These are phyloP conservation scores for Pangasianodon gigas DNA, from an alignment of 2,113 vertebrate species.

Conservation along the genomic window DNA sequence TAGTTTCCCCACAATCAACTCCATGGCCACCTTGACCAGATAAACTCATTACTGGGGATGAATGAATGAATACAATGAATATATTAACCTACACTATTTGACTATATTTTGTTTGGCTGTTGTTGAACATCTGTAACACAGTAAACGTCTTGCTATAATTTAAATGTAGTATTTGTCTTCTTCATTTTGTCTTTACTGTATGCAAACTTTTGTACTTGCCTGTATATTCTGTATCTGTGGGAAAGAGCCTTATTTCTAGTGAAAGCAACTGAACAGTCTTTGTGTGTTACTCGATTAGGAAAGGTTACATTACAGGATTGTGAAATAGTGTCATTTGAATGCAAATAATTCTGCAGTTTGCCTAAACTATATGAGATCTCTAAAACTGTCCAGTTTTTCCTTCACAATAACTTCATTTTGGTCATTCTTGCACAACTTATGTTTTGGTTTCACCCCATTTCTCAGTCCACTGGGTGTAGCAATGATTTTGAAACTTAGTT, in stretches of 20 bases:
- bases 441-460: slow-evolving; percentile 5
- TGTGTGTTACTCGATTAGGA: slow-evolving; percentile 1
- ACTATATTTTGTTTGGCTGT: background rate
- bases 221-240: background rate
- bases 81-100: background rate
- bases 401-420: background rate
- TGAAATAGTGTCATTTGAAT: background rate
- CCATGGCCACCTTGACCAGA: background rate
- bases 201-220: background rate
- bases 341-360: background rate
- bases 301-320: background rate
- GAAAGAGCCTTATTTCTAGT: background rate
- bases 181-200: background rate
- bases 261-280: background rate
- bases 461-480: background rate
- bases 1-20: background rate
- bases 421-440: background rate
- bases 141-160: background rate
- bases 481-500: slow-evolving; percentile 3
- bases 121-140: background rate
- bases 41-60: background rate
- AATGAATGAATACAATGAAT: background rate
- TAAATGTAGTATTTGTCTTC: background rate
- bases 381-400: background rate
- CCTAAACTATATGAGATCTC: background rate